Conservation (phyloP, 1,140 invertebrate species). For the Neocloeon triangulifer region DNA sequence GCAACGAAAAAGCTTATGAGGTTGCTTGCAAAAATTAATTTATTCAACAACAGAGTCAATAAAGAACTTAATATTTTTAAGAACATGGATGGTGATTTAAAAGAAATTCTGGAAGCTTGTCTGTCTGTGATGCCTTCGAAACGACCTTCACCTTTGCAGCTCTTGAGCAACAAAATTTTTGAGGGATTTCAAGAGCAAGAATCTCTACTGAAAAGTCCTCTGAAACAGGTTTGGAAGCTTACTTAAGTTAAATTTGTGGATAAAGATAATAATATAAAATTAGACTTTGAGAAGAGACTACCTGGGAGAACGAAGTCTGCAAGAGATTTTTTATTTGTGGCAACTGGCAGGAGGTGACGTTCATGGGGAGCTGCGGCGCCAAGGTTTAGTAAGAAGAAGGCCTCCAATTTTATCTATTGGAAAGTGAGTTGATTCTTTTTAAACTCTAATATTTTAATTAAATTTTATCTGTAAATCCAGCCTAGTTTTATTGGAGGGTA, state of each 20-base stretch:
- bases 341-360: slow-evolving; percentile 86
- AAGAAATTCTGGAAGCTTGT: slow-evolving; percentile 39
- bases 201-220: too few relatives aligned
- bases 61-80: slow-evolving; percentile 17
- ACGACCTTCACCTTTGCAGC: slow-evolving; percentile 32
- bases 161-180: slow-evolving; percentile 27
- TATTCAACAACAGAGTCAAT: slow-evolving; percentile 2
- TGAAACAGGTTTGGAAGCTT: too few relatives aligned
- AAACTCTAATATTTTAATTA: slow-evolving; percentile 6
- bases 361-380: slow-evolving; percentile 68
- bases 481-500: slow-evolving; percentile 56
- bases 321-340: slow-evolving; percentile 87
- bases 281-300: too few relatives aligned
- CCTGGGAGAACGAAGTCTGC: slow-evolving; percentile 35
- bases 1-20: slow-evolving; percentile 36
- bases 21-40: slow-evolving; percentile 16
- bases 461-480: slow-evolving; percentile 23
- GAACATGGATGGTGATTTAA: slow-evolving; percentile 31
- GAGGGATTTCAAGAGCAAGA: slow-evolving; percentile 7
- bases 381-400: slow-evolving; percentile 64
- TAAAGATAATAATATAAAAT: too few relatives aligned
- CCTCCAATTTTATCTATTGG: slow-evolving; percentile 56
- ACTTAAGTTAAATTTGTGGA: slow-evolving; percentile 1
- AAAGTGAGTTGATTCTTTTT: slow-evolving; percentile 23
- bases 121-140: slow-evolving; percentile 36